These are phyloP conservation scores for Alcis repandata DNA, from an alignment of 2,888 invertebrate species.

Conservation along the genomic window DNA sequence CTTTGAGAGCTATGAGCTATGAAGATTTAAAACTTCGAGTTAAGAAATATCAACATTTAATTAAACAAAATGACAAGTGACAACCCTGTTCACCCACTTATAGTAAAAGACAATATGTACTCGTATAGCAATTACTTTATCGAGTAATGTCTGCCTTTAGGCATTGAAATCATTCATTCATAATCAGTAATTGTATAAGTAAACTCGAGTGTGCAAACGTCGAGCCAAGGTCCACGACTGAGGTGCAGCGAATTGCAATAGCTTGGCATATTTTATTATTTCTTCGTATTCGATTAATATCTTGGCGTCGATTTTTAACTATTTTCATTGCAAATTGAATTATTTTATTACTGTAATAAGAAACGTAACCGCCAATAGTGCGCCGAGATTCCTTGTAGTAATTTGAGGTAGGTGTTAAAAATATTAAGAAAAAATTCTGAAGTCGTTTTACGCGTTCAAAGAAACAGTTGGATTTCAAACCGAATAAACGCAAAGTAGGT, in stretches of 20 bases:
- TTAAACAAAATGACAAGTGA: constrained; percentile 8
- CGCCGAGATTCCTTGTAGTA: neutral
- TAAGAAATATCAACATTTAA: neutral
- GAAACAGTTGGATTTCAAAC: neutral
- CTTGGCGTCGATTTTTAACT: neutral
- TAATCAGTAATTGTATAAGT: constrained; percentile 42
- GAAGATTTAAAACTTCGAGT: neutral
- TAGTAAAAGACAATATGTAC: constrained; percentile 42
- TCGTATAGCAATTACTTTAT: constrained; percentile 41
- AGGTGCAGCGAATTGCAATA: constrained; percentile 43
- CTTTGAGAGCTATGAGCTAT: neutral
- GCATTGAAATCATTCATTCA: constrained; percentile 50
- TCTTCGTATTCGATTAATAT: constrained; percentile 14
- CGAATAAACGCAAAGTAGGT: neutral
- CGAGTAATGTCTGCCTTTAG: constrained; percentile 39
- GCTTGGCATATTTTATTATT: constrained; percentile 40
- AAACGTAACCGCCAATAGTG: neutral
- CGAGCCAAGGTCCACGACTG: constrained; percentile 59
- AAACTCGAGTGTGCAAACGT: constrained; percentile 55
- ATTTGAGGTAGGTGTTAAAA: no score
- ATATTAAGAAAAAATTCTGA: no score
- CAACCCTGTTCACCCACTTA: constrained; percentile 32
- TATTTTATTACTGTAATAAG: constrained; percentile 4
- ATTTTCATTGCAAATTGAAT: constrained; percentile 15
- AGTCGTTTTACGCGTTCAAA: no score